phyloP scores from a whole-genome alignment of 2,113 vertebrate genomes.

The Phalacrocorax brasilianus region DNA sequence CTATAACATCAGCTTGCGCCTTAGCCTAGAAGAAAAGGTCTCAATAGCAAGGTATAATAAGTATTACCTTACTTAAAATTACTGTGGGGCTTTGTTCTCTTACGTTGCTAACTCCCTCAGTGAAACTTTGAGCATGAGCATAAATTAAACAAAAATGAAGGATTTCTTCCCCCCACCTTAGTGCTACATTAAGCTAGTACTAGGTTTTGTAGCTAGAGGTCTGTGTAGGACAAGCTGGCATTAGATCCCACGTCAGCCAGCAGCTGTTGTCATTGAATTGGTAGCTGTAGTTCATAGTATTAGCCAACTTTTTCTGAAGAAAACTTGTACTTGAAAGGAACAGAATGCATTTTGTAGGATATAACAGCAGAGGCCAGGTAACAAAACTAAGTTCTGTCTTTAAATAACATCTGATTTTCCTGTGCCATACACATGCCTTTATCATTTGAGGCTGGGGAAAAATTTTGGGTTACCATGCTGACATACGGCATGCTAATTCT shows the following conservation, averaged over 20 bases:
- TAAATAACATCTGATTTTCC: not conserved
- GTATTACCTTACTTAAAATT: not conserved
- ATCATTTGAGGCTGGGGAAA: not conserved
- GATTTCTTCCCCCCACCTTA: fast-evolving
- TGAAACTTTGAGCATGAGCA: not conserved
- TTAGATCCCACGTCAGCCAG: not conserved
- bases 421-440: not conserved
- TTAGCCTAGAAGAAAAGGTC: not conserved
- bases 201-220: not conserved
- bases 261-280: not conserved
- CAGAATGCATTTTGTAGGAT: not conserved
- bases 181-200: not conserved
- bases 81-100: not conserved
- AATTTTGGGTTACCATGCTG: not conserved
- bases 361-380: not conserved
- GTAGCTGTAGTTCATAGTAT: not conserved
- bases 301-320: not conserved
- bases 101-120: fast-evolving
- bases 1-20: not conserved
- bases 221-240: not conserved
- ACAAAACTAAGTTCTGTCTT: not conserved
- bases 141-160: not conserved
- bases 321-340: not conserved
- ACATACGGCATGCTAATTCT: not conserved
- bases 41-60: not conserved